phyloP scores from a whole-genome alignment of 30 jellyfish, hydroid and myxozoan genomes.

The Turritopsis dohrnii region DNA sequence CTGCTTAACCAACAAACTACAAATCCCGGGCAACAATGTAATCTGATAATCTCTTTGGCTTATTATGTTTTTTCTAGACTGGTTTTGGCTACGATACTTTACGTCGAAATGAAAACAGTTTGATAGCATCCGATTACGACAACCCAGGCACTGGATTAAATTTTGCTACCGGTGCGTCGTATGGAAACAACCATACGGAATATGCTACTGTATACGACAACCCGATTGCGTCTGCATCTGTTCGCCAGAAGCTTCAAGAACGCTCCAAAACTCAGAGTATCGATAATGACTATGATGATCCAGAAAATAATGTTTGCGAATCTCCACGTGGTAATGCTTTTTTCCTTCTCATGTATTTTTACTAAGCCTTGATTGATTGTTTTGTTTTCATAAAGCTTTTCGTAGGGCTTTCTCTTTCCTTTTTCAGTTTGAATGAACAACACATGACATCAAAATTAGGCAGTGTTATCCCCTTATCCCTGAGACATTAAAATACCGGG shows the following conservation, averaged over 20 bases:
- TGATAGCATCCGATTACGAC: conserved; percentile 9
- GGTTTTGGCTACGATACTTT: conserved; percentile 39
- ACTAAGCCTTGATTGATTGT: background rate
- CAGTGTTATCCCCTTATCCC: too few relatives aligned
- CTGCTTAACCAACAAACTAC: too few relatives aligned
- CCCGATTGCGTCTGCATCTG: conserved; percentile 76
- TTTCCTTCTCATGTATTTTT: background rate
- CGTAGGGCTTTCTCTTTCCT: too few relatives aligned
- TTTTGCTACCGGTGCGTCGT: conserved; percentile 39
- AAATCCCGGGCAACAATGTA: too few relatives aligned
- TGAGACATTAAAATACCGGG: too few relatives aligned
- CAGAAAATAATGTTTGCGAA: conserved; percentile 1
- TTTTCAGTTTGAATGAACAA: too few relatives aligned
- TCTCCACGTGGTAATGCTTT: background rate
- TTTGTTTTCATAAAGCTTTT: too few relatives aligned
- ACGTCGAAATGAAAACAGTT: conserved; percentile 11
- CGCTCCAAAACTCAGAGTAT: conserved; percentile 13
- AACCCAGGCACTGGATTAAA: background rate
- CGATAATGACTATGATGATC: background rate
- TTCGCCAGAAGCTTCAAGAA: conserved; percentile 31
- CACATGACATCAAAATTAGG: too few relatives aligned
- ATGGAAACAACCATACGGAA: conserved; percentile 11
- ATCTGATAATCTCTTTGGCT: too few relatives aligned
- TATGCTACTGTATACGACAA: conserved; percentile 83
- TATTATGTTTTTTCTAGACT: background rate